These are phyloP conservation scores for Herpetotheres cachinnans DNA, from an alignment of 2,113 vertebrate species.

Conservation along the genomic window DNA sequence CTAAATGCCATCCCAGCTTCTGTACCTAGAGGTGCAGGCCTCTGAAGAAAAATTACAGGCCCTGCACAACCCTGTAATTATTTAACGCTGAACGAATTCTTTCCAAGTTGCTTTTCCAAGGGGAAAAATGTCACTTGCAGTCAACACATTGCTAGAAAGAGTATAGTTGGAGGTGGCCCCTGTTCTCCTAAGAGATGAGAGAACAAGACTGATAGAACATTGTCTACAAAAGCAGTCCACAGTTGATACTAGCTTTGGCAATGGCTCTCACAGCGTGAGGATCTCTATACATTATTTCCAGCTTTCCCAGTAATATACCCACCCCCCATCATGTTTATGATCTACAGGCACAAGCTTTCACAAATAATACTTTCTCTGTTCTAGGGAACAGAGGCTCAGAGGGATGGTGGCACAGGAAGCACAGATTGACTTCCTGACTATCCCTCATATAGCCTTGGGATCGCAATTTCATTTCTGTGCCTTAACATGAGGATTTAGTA, in stretches of 20 bases:
- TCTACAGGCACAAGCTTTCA: neutral
- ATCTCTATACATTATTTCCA: neutral
- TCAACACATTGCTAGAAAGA: neutral
- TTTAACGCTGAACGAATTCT: neutral
- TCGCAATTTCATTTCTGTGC: neutral
- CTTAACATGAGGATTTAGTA: neutral
- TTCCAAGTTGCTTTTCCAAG: neutral
- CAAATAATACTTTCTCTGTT: neutral
- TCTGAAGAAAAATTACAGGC: neutral
- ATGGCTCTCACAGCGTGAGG: neutral
- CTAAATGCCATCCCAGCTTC: neutral
- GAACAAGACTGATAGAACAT: neutral
- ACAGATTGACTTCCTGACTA: neutral
- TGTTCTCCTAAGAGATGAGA: neutral
- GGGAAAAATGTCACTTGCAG: neutral
- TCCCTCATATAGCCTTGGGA: neutral
- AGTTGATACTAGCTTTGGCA: neutral
- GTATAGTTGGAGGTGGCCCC: neutral
- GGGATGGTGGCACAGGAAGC: neutral
- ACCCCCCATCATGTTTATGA: neutral
- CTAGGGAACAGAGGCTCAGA: neutral
- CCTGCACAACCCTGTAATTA: neutral
- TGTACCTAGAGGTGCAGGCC: neutral
- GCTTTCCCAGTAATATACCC: neutral
- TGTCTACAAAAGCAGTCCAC: neutral